Evolutionary conservation across 2,888 invertebrate species (phyloP).

Genomic region (Julus scandinavius): DNA sequence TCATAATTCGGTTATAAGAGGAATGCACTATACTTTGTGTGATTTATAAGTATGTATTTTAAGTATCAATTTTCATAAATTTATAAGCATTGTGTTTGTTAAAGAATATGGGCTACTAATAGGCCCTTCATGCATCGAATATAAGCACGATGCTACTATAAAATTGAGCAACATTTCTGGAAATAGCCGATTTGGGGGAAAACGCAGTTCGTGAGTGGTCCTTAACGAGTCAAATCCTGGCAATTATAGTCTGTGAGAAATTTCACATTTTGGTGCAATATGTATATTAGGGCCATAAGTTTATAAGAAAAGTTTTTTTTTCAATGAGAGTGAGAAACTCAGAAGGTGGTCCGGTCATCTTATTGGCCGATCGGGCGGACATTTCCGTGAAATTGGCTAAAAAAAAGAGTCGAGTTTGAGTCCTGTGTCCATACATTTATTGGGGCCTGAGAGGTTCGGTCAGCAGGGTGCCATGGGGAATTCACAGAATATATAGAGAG

Average conservation of each 20-base stretch:
- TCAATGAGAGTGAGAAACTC: not conserved
- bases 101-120: not conserved
- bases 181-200: conserved; percentile 1
- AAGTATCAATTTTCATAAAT: not conserved
- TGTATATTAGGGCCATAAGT: not conserved
- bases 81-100: not conserved
- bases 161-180: not conserved
- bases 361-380: conserved; percentile 13
- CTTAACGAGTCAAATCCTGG: not conserved
- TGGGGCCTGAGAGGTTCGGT: not conserved
- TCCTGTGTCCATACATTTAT: not conserved
- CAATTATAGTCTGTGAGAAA: conserved; percentile 31
- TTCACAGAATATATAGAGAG: not conserved
- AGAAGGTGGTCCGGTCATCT: conserved; percentile 44
- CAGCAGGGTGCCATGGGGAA: not conserved
- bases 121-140: not conserved
- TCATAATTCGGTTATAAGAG: too few relatives aligned
- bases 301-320: not conserved
- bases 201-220: not conserved
- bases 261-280: not conserved
- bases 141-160: not conserved
- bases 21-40: too few relatives aligned
- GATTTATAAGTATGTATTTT: too few relatives aligned
- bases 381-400: not conserved
- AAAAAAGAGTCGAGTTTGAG: not conserved